Evolutionary conservation across 1,140 invertebrate species (phyloP).

Genomic region (Zaprionus ghesquierei): DNA sequence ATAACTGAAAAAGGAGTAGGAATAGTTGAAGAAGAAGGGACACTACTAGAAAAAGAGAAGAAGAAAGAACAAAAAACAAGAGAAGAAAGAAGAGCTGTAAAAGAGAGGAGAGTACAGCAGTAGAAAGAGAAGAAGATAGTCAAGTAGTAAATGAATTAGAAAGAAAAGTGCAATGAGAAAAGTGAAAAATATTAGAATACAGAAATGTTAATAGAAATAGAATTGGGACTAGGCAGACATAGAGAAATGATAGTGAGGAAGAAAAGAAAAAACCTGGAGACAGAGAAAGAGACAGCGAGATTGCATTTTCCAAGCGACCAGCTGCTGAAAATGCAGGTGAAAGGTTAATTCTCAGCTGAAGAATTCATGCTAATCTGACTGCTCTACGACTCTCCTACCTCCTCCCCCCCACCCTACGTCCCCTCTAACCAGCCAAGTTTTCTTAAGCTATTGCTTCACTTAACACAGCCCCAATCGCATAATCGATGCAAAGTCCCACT

Average conservation of each 20-base stretch:
- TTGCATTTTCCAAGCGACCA: no score
- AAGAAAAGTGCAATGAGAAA: no score
- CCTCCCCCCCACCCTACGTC: neutral
- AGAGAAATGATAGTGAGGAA: no score
- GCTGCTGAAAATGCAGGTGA: neutral
- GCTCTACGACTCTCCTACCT: neutral
- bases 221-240: no score
- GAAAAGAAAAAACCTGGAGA: neutral
- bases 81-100: no score
- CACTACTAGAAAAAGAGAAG: neutral
- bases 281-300: no score
- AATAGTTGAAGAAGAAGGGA: neutral
- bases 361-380: neutral
- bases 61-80: neutral
- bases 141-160: no score
- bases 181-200: no score
- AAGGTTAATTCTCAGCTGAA: neutral
- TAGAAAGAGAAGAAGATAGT: no score
- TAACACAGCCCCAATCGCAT: neutral
- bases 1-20: neutral
- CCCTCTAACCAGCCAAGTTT: neutral
- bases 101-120: no score
- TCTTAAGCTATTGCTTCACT: neutral
- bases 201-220: no score
- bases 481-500: slow-evolving; percentile 1